A percentile compares a stretch with the other conserved stretches of the same genome.
phyloP scores from a whole-genome alignment of 2,113 vertebrate genomes.

The Gobiocypris rarus region DNA sequence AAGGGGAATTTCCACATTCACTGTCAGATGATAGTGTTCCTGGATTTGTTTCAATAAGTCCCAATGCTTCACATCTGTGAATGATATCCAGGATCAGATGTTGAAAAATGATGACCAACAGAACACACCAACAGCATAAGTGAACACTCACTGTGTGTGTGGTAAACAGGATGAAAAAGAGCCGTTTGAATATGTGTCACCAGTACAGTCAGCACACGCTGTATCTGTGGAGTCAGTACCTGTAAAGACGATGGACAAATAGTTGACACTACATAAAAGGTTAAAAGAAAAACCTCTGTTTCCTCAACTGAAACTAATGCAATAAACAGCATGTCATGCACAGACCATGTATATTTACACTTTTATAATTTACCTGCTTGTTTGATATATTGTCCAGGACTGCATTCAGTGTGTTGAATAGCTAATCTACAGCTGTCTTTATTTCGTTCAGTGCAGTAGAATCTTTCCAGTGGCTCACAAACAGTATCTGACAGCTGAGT shows the following conservation, averaged over 20 bases:
- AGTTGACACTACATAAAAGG: background rate
- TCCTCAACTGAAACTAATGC: too few relatives aligned
- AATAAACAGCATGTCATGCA: too few relatives aligned
- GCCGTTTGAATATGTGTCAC: constrained; percentile 52
- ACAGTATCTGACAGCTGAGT: constrained; percentile 48
- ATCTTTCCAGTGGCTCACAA: constrained; percentile 49
- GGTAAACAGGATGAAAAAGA: constrained; percentile 47
- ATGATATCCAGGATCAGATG: background rate
- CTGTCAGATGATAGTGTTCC: constrained; percentile 28
- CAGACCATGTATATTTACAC: too few relatives aligned
- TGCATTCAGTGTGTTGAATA: constrained; percentile 44
- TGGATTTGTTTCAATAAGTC: constrained; percentile 7
- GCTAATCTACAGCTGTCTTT: constrained; percentile 45
- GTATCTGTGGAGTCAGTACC: constrained; percentile 47
- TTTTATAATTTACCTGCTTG: too few relatives aligned
- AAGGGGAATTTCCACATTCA: background rate
- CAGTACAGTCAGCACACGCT: constrained; percentile 40
- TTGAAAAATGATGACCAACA: background rate
- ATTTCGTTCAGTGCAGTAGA: constrained; percentile 43
- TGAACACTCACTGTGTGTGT: constrained; percentile 45
- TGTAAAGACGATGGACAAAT: constrained; percentile 8
- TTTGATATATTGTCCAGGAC: constrained; percentile 48
- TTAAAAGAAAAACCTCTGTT: too few relatives aligned
- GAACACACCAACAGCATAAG: background rate
- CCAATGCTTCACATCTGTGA: constrained; percentile 3